Evolutionary conservation across 2,113 vertebrate genomes (phyloP).

Genomic region (Craseonycteris thonglongyai): DNA sequence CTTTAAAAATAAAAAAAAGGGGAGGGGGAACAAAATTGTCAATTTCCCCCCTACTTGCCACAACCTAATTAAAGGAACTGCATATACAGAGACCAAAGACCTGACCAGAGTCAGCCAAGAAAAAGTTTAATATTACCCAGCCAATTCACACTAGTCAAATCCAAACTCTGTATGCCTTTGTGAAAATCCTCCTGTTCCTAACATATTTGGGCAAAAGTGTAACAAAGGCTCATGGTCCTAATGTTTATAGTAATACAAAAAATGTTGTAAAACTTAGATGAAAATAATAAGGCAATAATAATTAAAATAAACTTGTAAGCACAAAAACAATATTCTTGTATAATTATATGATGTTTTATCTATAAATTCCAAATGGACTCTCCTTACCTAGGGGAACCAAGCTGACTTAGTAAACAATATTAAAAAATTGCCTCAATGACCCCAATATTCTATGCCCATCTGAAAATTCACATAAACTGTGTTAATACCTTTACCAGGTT

Average conservation of each 20-base stretch:
- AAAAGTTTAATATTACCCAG: neutral
- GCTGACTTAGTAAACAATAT: neutral
- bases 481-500: neutral
- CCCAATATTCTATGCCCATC: neutral
- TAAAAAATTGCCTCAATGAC: neutral
- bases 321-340: neutral
- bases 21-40: neutral
- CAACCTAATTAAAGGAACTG: neutral
- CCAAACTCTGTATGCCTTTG: neutral
- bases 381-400: neutral
- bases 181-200: neutral
- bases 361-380: neutral
- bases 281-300: slow-evolving; percentile 32
- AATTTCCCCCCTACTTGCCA: slow-evolving; percentile 8
- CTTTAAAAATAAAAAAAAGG: slow-evolving; percentile 27
- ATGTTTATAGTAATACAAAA: neutral
- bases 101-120: neutral
- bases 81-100: neutral
- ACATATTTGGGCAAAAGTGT: neutral
- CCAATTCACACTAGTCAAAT: neutral
- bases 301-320: slow-evolving; percentile 18
- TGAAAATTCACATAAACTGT: neutral
- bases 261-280: neutral
- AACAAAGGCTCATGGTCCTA: neutral
- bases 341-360: neutral